phyloP scores from a whole-genome alignment of 2,888 invertebrate genomes.

The Stenchaetothrips biformis region DNA sequence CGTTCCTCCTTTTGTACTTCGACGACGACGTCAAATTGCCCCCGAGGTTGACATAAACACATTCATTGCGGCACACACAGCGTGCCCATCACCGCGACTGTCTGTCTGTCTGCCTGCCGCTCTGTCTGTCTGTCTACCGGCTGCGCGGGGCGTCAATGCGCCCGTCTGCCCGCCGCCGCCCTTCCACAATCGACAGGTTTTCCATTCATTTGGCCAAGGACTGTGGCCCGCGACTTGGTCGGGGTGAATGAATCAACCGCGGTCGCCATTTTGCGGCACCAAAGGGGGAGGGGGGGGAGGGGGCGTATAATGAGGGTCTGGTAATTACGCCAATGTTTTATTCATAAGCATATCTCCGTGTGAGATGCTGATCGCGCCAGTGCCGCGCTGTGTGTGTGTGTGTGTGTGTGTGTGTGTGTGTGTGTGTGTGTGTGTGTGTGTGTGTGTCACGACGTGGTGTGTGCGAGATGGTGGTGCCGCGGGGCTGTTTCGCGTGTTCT shows the following conservation, averaged over 20 bases:
- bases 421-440: neutral
- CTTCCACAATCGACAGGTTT: too few species aligned
- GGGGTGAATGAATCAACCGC: neutral
- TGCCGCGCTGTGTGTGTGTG: constrained; percentile 1
- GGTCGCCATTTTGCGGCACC: neutral
- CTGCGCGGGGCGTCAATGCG: too few species aligned
- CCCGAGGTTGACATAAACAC: neutral
- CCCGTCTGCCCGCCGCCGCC: too few species aligned
- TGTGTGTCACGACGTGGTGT: neutral
- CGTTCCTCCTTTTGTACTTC: constrained; percentile 5
- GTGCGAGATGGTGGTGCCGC: neutral
- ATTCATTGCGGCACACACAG: neutral
- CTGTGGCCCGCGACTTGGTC: neutral
- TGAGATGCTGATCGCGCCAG: constrained; percentile 18
- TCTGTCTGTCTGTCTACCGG: too few species aligned
- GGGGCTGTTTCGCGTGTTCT: constrained; percentile 3
- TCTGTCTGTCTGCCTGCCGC: too few species aligned
- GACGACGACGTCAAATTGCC: neutral
- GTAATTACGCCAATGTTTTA: constrained; percentile 17
- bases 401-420: neutral
- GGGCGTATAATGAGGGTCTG: constrained; percentile 7
- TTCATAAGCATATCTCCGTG: constrained; percentile 22
- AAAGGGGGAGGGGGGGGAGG: neutral
- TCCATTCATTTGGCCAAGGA: neutral
- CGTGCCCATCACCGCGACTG: too few species aligned